Evolutionary conservation across 2,113 vertebrate species (phyloP).

Genomic region (Felis catus): DNA sequence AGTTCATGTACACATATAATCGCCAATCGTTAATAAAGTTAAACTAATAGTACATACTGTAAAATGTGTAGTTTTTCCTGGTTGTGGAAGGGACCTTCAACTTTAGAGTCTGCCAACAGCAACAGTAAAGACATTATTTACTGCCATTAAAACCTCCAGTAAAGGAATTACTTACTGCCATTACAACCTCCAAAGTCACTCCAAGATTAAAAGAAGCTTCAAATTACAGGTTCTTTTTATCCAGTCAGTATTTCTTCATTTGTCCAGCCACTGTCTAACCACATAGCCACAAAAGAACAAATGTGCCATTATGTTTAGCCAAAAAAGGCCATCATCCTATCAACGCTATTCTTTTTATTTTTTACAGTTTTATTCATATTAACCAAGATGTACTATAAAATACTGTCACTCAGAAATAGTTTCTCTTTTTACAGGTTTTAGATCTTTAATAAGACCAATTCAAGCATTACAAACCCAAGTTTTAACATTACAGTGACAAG

Average conservation of each 20-base stretch:
- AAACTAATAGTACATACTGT: constrained; percentile 77
- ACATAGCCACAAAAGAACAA: constrained; percentile 3
- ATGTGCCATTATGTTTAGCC: neutral
- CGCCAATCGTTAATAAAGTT: constrained; percentile 52
- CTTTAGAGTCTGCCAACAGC: constrained; percentile 76
- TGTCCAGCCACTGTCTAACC: constrained; percentile 9
- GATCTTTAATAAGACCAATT: neutral
- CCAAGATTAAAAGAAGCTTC: constrained; percentile 44
- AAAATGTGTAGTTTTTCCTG: constrained; percentile 68
- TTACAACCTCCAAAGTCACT: constrained; percentile 32
- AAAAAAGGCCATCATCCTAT: neutral
- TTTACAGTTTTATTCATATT: constrained; percentile 33
- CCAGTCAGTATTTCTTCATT: neutral
- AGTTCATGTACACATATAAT: constrained; percentile 29
- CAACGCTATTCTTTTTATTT: neutral
- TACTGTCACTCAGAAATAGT: constrained; percentile 23
- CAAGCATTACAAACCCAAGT: constrained; percentile 46
- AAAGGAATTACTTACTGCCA: constrained; percentile 67
- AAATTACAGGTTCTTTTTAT: constrained; percentile 25
- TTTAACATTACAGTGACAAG: constrained; percentile 6
- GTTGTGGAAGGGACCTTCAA: constrained; percentile 70
- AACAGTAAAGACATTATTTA: constrained; percentile 72
- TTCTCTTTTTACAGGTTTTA: constrained; percentile 15
- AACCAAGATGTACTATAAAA: constrained; percentile 27
- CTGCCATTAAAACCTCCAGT: constrained; percentile 24